A percentile compares a stretch with the other conserved stretches of the same genome.
phyloP scores from a whole-genome alignment of 2,888 invertebrate species.

The Drosophila barbarae region DNA sequence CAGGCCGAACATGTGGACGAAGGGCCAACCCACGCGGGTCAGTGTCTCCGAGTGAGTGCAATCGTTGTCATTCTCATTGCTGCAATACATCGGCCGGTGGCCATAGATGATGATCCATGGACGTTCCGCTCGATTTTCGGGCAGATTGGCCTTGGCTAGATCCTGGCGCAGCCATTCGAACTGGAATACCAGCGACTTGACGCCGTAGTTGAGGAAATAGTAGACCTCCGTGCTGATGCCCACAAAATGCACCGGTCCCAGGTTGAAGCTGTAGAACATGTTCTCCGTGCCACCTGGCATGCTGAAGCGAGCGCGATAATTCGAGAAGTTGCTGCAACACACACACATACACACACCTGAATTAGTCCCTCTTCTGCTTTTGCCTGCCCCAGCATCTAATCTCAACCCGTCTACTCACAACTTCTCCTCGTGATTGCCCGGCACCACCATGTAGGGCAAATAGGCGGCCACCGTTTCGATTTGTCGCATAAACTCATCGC shows the following conservation, averaged over 20 bases:
- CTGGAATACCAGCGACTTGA: conserved; percentile 89
- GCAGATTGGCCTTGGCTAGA: conserved; percentile 86
- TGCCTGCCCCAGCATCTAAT: conserved; percentile 84
- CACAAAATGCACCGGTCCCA: conserved; percentile 94
- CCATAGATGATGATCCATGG: conserved; percentile 93
- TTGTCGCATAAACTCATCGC: conserved; percentile 96
- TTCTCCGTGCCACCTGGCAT: conserved; percentile 90
- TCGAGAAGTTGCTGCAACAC: conserved; percentile 91
- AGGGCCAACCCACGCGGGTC: conserved; percentile 85
- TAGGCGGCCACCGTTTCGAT: conserved; percentile 94
- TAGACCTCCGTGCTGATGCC: conserved; percentile 96
- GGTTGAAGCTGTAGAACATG: conserved; percentile 91
- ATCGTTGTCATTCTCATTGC: conserved; percentile 90
- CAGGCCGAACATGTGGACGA: conserved; percentile 85
- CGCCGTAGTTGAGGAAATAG: conserved; percentile 93
- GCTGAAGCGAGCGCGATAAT: conserved; percentile 93
- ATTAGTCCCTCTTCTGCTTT: conserved; percentile 2
- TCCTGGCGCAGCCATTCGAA: conserved; percentile 93
- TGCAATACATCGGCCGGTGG: conserved; percentile 95
- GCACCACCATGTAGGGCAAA: conserved; percentile 95
- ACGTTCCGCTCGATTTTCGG: conserved; percentile 85
- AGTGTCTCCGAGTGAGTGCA: conserved; percentile 84
- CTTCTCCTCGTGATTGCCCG: conserved; percentile 93
- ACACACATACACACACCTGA: neutral
- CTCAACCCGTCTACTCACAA: conserved; percentile 83